Percentiles rank a stretch among this genome's conserved stretches.
These are phyloP conservation scores for Diglossa cyanea DNA, from an alignment of 2,797 vertebrate species.

Conservation along the genomic window DNA sequence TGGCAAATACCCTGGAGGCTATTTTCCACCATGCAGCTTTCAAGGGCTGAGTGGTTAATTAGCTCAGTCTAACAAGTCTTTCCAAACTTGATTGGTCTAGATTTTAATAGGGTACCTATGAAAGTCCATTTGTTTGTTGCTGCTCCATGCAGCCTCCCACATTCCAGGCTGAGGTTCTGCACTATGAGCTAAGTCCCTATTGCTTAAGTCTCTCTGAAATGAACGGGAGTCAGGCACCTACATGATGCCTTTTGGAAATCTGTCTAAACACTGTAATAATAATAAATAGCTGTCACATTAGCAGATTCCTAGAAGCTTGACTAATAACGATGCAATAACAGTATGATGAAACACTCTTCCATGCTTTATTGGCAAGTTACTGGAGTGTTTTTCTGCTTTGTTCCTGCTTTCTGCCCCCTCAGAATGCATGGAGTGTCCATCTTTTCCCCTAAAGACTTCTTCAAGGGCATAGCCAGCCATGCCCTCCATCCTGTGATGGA, in stretches of 20 bases:
- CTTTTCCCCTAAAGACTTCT: background rate
- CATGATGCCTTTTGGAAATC: background rate
- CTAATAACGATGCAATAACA: constrained; percentile 20
- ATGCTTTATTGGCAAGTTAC: background rate
- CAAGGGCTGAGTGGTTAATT: background rate
- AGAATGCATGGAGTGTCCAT: background rate
- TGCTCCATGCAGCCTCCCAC: background rate
- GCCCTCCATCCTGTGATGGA: background rate
- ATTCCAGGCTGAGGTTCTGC: background rate
- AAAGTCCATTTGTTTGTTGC: background rate
- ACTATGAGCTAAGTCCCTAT: background rate
- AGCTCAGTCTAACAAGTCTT: background rate
- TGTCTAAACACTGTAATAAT: background rate
- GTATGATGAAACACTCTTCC: background rate
- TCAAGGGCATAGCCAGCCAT: background rate
- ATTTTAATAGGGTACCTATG: background rate
- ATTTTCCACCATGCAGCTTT: background rate
- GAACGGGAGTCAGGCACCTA: background rate
- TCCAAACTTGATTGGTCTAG: background rate
- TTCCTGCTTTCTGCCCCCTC: background rate
- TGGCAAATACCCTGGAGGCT: background rate
- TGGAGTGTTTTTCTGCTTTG: background rate
- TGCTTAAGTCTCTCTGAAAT: background rate
- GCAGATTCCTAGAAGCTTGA: constrained; percentile 5
- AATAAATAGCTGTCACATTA: constrained; percentile 1